These are phyloP conservation scores for Pollimyrus isidori DNA, from an alignment of 2,113 vertebrate species.

Conservation along the genomic window DNA sequence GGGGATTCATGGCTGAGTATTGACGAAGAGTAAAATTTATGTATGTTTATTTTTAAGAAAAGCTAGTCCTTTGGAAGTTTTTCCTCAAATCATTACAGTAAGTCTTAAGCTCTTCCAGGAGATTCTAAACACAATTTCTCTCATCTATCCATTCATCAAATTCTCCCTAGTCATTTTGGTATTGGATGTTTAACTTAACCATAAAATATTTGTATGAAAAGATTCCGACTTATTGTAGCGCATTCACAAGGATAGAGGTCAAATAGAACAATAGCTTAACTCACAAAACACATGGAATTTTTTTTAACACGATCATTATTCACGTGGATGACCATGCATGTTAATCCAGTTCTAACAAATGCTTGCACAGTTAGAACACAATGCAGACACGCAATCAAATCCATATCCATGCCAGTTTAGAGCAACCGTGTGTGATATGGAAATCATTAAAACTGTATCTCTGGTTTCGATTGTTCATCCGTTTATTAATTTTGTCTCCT, in stretches of 20 bases:
- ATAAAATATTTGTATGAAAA: neutral
- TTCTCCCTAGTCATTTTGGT: neutral
- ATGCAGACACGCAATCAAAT: neutral
- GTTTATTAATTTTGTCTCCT: neutral
- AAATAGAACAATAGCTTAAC: neutral
- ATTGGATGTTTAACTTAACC: neutral
- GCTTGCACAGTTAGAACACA: neutral
- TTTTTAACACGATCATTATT: neutral
- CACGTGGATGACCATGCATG: neutral
- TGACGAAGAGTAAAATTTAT: neutral
- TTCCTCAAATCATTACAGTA: neutral
- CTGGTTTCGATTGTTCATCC: neutral
- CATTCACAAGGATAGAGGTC: neutral
- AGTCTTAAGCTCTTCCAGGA: neutral
- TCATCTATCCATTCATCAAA: neutral
- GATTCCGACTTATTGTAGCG: neutral
- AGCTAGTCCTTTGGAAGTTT: neutral
- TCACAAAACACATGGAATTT: neutral
- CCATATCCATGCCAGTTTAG: neutral
- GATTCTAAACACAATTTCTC: neutral
- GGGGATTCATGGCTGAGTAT: neutral
- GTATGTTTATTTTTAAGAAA: neutral
- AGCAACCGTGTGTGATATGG: neutral
- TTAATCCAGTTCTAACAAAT: neutral
- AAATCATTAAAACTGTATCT: neutral